phyloP scores from a whole-genome alignment of 2,797 vertebrate genomes.

The Columba guinea region DNA sequence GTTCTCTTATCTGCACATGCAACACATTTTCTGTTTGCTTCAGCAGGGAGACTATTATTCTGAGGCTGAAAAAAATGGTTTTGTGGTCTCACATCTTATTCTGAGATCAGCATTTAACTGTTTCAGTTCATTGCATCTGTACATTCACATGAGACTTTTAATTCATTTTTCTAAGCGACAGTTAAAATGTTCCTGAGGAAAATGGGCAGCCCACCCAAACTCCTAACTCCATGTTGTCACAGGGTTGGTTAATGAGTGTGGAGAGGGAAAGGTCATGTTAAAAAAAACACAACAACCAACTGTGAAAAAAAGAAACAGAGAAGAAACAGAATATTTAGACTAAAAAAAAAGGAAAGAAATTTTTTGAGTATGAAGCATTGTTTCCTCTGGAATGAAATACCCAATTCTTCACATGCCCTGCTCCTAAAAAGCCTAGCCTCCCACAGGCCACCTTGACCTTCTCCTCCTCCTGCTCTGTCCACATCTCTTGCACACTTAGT shows the following conservation, averaged over 20 bases:
- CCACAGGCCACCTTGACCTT: background rate
- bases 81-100: constrained; percentile 24
- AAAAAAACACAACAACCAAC: background rate
- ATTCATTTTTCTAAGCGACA: background rate
- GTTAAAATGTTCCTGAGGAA: background rate
- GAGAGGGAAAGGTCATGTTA: background rate
- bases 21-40: constrained; percentile 60
- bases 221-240: background rate
- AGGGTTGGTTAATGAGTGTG: background rate
- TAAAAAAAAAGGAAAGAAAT: background rate
- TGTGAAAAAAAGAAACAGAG: constrained; percentile 1
- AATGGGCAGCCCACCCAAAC: background rate
- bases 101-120: constrained; percentile 41
- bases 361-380: background rate
- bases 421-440: background rate
- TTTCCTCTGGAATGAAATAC: background rate
- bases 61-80: background rate
- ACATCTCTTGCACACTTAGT: background rate
- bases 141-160: background rate
- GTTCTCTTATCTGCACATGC: constrained; percentile 25
- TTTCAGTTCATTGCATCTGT: constrained; percentile 5
- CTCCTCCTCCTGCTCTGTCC: background rate
- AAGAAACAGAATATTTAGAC: background rate
- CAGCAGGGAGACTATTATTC: constrained; percentile 33
- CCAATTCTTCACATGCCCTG: background rate